phyloP scores from a whole-genome alignment of 2,797 vertebrate species.

The Lacerta agilis region DNA sequence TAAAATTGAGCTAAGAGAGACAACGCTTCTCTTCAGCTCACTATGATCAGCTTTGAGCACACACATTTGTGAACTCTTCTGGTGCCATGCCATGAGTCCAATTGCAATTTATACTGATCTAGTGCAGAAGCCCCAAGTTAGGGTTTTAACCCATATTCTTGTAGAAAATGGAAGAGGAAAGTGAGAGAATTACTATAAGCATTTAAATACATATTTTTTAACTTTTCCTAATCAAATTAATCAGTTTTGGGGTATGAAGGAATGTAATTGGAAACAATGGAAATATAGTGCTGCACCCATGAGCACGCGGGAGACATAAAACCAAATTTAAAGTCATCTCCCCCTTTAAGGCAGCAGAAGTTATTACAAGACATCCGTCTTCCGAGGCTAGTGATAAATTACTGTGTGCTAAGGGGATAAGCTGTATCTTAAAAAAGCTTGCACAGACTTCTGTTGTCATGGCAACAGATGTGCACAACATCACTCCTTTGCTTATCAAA shows the following conservation, averaged over 20 bases:
- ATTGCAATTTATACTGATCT: not conserved
- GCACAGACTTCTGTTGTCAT: conserved; percentile 84
- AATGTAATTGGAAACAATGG: conserved; percentile 27
- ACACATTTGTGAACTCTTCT: too few species aligned
- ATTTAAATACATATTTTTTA: conserved; percentile 26
- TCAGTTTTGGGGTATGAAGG: conserved; percentile 9
- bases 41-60: not conserved
- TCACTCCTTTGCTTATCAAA: conserved; percentile 86
- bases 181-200: not conserved
- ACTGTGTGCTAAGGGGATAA: conserved; percentile 85
- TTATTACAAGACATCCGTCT: conserved; percentile 78
- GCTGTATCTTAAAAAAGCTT: conserved; percentile 80
- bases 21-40: not conserved
- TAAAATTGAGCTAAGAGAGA: not conserved
- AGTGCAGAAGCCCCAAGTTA: not conserved
- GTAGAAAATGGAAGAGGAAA: not conserved
- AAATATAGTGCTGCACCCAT: conserved; percentile 47
- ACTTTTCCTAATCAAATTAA: conserved; percentile 25
- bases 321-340: conserved; percentile 75
- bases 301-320: conserved; percentile 60
- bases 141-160: conserved; percentile 5
- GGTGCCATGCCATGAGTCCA: not conserved
- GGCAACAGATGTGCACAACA: conserved; percentile 83
- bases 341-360: conserved; percentile 75
- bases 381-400: conserved; percentile 85